Base-by-base conservation (phyloP, 2,113 vertebrate genomes). In the Corythoichthys intestinalis region DNA sequence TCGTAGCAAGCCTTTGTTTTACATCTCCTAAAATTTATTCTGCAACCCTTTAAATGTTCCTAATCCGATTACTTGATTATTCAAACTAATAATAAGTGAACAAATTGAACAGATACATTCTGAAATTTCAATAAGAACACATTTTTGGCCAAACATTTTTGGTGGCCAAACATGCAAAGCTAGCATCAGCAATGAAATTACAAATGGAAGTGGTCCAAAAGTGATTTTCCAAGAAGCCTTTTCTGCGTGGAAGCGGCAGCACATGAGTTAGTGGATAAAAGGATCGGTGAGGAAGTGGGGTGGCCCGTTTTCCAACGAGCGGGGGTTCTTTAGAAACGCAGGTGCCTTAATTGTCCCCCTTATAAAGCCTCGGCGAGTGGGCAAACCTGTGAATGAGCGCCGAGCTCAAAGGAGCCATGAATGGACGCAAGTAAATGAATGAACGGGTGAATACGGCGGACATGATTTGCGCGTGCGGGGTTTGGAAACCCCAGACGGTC, bases 341-440 rank as follows among this genome's bases (percentile, higher is more conserved):
- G 88, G 89, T 89, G 89, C 88, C 86, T 85, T 86, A 88, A 86
- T 89, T 90, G 89, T 89, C 73, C 86, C 67, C 20, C 57, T 65
- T 7, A 87, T 81, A 89, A 89, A 87, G 84, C 82, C 86, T 78
- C 80, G 65, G 85, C 80, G 52, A 90, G 86, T 84, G 85, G 80
- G 83, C 79, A 65, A 85, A 87, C 83, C 84, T 88, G 83, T 88
- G 86, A 90, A 88, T 86, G 85, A 87, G 81, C 83, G 83, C 81
- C 78, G 77, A 72, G 69, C 38, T 83, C 74, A 82, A 82, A 65
- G 65, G 76, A 65, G 60, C 57, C 72, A 77, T 85, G 85, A 89
- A 90, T 87, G 80, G 85, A 82, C 3, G 67, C 77, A 79, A 76
- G 83, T 85, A 82, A 88, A 81, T 76, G 70, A 78, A 80, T 79